Evolutionary conservation across 2,888 invertebrate genomes (phyloP).

Genomic region (Phania funesta): DNA sequence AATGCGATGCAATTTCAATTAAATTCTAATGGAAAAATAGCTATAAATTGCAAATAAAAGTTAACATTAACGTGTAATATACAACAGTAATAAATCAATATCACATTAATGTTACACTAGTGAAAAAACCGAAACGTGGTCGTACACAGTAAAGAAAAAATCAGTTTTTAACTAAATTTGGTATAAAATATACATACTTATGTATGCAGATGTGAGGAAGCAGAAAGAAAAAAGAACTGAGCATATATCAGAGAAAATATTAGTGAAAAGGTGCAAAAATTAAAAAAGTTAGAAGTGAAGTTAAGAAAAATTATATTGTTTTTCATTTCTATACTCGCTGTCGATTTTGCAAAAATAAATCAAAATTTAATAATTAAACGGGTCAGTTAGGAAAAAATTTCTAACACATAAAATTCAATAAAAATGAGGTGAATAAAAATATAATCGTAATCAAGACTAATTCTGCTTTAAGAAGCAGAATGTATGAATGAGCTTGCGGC

Average conservation of each 20-base stretch:
- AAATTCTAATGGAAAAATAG: slow-evolving; percentile 62
- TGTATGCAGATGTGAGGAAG: slow-evolving; percentile 49
- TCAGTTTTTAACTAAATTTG: slow-evolving; percentile 48
- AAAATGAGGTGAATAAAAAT: slow-evolving; percentile 15
- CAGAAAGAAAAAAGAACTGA: slow-evolving; percentile 38
- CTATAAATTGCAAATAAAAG: slow-evolving; percentile 6
- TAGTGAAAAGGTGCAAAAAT: slow-evolving; percentile 39
- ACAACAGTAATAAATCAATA: not conserved
- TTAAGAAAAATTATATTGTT: slow-evolving; percentile 42
- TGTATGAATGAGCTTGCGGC: slow-evolving; percentile 14
- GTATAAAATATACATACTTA: slow-evolving; percentile 47
- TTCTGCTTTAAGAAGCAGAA: not conserved
- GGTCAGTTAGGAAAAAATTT: slow-evolving; percentile 14
- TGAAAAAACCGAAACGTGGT: slow-evolving; percentile 54
- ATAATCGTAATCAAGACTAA: not conserved
- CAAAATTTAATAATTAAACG: slow-evolving; percentile 39
- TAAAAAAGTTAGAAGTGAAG: slow-evolving; percentile 28
- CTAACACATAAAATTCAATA: not conserved
- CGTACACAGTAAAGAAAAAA: slow-evolving; percentile 32
- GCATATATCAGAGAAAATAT: slow-evolving; percentile 26
- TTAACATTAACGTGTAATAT: slow-evolving; percentile 17
- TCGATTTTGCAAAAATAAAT: slow-evolving; percentile 14
- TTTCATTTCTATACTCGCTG: not conserved
- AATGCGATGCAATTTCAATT: slow-evolving; percentile 64
- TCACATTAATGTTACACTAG: not conserved